A percentile compares a stretch with the other conserved stretches of the same genome.
Conservation (phyloP, 2,888 invertebrate species). For the Cheilosia soror region DNA sequence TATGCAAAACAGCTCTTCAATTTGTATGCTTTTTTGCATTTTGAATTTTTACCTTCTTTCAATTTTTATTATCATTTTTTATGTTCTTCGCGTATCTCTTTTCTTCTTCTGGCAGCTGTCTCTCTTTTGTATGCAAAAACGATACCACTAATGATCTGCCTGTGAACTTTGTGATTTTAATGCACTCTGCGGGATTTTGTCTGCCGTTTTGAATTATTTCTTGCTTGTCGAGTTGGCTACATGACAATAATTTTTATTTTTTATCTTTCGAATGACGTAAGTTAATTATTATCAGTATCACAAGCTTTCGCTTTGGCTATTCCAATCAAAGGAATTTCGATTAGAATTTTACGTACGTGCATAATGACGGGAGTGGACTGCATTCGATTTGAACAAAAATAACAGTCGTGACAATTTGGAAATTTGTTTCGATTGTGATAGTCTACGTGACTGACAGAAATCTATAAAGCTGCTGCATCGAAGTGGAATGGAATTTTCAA, state of each 20-base stretch:
- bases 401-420: too few relatives aligned
- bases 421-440: too few relatives aligned
- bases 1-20: slow-evolving; percentile 73
- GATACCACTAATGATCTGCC: slow-evolving; percentile 68
- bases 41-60: slow-evolving; percentile 67
- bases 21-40: slow-evolving; percentile 74
- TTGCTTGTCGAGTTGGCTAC: background rate
- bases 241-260: background rate
- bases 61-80: slow-evolving; percentile 73
- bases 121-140: slow-evolving; percentile 46
- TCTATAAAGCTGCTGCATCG: too few relatives aligned
- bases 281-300: slow-evolving; percentile 20
- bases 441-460: too few relatives aligned
- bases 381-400: too few relatives aligned
- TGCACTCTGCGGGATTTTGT: slow-evolving; percentile 41
- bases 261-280: slow-evolving; percentile 15
- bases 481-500: too few relatives aligned
- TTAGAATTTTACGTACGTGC: too few relatives aligned
- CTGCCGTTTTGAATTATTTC: slow-evolving; percentile 13
- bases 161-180: slow-evolving; percentile 69
- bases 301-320: too few relatives aligned
- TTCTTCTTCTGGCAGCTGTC: slow-evolving; percentile 2
- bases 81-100: slow-evolving; percentile 37
- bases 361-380: too few relatives aligned
- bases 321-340: too few relatives aligned